phyloP scores from a whole-genome alignment of 2,797 vertebrate genomes.

The Chromis chromis region DNA sequence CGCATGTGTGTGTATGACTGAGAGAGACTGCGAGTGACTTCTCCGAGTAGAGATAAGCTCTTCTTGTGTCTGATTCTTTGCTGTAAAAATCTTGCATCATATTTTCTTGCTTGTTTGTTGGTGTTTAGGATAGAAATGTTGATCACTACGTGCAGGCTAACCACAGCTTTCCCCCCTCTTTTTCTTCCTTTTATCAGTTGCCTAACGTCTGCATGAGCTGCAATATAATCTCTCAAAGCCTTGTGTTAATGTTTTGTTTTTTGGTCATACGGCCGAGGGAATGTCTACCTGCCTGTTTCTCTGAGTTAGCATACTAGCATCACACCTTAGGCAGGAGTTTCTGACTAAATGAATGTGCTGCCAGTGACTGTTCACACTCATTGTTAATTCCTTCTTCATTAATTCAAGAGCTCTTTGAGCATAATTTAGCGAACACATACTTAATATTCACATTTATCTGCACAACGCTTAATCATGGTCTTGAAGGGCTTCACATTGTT shows the following conservation, averaged over 20 bases:
- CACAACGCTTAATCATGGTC: slow-evolving; percentile 33
- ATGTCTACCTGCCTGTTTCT: slow-evolving; percentile 84
- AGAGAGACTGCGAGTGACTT: slow-evolving; percentile 17
- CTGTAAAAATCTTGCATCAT: slow-evolving; percentile 57
- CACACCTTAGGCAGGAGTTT: slow-evolving; percentile 49
- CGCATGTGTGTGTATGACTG: slow-evolving; percentile 4
- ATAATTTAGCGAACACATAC: slow-evolving; percentile 47
- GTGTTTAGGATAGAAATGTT: slow-evolving; percentile 64
- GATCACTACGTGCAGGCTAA: slow-evolving; percentile 59
- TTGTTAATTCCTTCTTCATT: slow-evolving; percentile 16
- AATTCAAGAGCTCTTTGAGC: slow-evolving; percentile 35
- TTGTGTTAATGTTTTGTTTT: slow-evolving; percentile 60
- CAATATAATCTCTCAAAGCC: slow-evolving; percentile 58
- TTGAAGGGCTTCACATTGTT: slow-evolving; percentile 54
- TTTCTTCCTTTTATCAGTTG: slow-evolving; percentile 68
- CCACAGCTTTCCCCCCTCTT: slow-evolving; percentile 60
- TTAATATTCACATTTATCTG: slow-evolving; percentile 41
- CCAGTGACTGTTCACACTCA: slow-evolving; percentile 57
- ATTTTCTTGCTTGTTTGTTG: slow-evolving; percentile 66
- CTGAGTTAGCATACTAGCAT: slow-evolving; percentile 71
- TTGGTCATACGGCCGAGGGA: slow-evolving; percentile 66
- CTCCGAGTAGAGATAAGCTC: slow-evolving; percentile 24
- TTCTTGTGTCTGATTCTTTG: slow-evolving; percentile 62
- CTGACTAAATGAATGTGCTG: slow-evolving; percentile 70
- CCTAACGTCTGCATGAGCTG: slow-evolving; percentile 78